These are phyloP conservation scores for Isichthys henryi DNA, from an alignment of 2,113 vertebrate genomes.

Conservation along the genomic window DNA sequence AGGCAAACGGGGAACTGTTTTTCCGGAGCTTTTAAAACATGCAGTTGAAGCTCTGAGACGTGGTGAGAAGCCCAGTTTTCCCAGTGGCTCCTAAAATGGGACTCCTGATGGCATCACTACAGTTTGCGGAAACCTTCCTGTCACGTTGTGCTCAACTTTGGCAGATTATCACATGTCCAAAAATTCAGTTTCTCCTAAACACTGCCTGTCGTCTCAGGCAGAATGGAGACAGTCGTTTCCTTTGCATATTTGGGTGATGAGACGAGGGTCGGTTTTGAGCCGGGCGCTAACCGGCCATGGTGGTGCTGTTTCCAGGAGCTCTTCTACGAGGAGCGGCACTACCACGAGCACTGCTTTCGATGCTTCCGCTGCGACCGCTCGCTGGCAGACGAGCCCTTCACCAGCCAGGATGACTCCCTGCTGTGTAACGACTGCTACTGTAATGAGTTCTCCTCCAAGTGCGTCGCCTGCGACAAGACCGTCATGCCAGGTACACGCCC, in stretches of 20 bases:
- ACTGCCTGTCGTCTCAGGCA: background rate
- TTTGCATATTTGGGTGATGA: background rate
- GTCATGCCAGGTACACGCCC: conserved; percentile 80
- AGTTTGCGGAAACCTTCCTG: background rate
- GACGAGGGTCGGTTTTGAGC: background rate
- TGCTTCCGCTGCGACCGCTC: conserved; percentile 87
- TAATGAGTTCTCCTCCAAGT: conserved; percentile 88
- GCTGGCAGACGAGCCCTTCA: conserved; percentile 83
- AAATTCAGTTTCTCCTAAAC: background rate
- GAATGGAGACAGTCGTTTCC: background rate
- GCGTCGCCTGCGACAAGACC: conserved; percentile 78
- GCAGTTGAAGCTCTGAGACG: background rate
- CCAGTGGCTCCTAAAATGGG: background rate
- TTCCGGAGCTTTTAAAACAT: background rate
- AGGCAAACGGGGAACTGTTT: background rate
- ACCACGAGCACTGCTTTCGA: conserved; percentile 87
- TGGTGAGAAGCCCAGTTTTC: background rate
- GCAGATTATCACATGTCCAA: background rate
- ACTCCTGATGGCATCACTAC: background rate
- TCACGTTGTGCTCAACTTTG: background rate
- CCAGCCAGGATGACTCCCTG: conserved; percentile 77
- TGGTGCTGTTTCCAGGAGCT: conserved; percentile 67
- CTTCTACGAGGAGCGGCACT: conserved; percentile 82
- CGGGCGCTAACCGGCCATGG: background rate
- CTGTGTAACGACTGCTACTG: conserved; percentile 91